Base-by-base conservation (phyloP, 2,888 invertebrate species). In the Empis stercorea region DNA sequence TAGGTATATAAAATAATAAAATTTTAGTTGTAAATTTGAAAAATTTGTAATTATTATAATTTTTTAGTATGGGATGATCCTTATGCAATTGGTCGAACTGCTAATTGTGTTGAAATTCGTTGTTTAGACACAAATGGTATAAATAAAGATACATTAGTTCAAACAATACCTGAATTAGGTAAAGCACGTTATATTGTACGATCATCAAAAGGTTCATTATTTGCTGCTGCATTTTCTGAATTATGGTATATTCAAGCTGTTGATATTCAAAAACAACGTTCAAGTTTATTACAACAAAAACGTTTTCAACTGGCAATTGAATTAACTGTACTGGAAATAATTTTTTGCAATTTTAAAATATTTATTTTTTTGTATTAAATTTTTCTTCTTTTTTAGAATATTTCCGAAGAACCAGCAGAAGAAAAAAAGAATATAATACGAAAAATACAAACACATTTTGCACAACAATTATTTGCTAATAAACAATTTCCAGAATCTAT, bases 251-350 rank as follows among this genome's bases (percentile, higher is more conserved):
- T 99, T 46, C 81, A 80, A 54, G 76, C 85, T 1, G 80, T 86
- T 7, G 87, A 92, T 54, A 76, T 91, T 52, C 77, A 82, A 3
- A 80, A 80, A 48, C 97, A 99, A 70, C 80, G 92, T 30, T 78
- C 84, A 59, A 81, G 82, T 55, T 73, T 99, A 43, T 71, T 96
- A 11, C 82, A 86, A 55, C 85, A 87, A 56, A 92, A 93, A 63
- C 88, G 94, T 62, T 99, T 94, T 70, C 88, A 95, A 65, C 73
- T 97, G 48, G 97, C 97, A 3, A 76, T 95, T 17, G 85, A 87
- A 64, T 71, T 96, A 53, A 89, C 89, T 47, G 94, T 93, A 71
- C 73, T 79, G 74, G 42, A 30, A 14, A 30, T n/a, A 32, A 15
- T 27, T 10, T 20, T 4, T 20, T 10, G 2, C 3, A 13, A 20